These are phyloP conservation scores for Hyperoodon ampullatus DNA, from an alignment of 2,113 vertebrate genomes.

Conservation along the genomic window DNA sequence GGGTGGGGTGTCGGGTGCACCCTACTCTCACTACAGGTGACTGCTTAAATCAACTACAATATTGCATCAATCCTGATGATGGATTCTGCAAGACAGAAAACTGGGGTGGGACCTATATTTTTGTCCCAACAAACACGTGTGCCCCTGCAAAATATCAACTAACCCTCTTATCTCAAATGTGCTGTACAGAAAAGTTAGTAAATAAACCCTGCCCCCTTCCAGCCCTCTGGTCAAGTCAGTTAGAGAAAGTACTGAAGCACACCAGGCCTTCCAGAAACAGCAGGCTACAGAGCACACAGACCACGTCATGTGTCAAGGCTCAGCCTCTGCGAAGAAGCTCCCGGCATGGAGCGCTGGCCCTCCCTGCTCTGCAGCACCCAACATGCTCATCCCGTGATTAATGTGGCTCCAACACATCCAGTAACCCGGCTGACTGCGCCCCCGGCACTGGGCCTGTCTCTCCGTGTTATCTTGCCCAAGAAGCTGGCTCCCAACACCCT, in stretches of 20 bases:
- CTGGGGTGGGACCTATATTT: background rate
- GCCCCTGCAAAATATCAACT: background rate
- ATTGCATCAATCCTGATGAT: background rate
- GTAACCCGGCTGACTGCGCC: accelerated
- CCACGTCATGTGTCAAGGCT: background rate
- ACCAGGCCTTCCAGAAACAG: background rate
- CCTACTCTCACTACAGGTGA: background rate
- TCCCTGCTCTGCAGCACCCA: background rate
- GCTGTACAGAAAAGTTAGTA: background rate
- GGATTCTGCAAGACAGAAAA: background rate
- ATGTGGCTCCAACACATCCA: accelerated
- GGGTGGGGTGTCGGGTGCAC: accelerated
- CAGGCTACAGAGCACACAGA: background rate
- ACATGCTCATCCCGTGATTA: background rate
- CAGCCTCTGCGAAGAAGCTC: background rate
- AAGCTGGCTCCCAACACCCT: background rate
- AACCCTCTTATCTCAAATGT: background rate
- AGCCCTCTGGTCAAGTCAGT: background rate
- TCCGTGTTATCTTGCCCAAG: background rate
- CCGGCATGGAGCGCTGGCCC: background rate
- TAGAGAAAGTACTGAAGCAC: background rate
- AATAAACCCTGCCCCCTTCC: background rate
- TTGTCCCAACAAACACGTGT: background rate
- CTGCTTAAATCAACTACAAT: background rate
- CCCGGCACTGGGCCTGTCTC: background rate